phyloP scores from a whole-genome alignment of 2,797 vertebrate species.

The Tauraco hartlaubi region DNA sequence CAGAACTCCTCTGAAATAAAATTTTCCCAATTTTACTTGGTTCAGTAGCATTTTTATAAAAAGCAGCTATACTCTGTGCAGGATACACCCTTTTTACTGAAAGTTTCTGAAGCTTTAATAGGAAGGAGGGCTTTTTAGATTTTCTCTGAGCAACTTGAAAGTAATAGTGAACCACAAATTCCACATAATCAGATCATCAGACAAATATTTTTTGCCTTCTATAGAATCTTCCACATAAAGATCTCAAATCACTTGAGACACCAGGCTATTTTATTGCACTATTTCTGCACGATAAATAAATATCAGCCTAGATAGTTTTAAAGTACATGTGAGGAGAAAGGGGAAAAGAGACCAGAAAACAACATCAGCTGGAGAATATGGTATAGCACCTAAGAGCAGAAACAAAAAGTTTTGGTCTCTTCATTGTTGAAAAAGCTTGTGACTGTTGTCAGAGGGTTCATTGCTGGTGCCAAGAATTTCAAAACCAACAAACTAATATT shows the following conservation, averaged over 20 bases:
- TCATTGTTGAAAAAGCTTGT: background rate
- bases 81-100: background rate
- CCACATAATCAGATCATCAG: background rate
- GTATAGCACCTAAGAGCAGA: background rate
- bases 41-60: background rate
- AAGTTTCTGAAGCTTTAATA: background rate
- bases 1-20: background rate
- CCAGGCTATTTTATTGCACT: background rate
- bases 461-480: background rate
- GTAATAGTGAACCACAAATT: background rate
- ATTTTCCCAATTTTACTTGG: background rate
- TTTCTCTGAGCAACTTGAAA: background rate
- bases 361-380: background rate
- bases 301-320: background rate
- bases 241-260: background rate
- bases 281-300: background rate
- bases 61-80: background rate
- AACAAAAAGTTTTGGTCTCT: background rate
- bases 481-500: background rate
- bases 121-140: background rate
- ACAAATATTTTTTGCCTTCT: background rate
- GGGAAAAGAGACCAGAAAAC: background rate
- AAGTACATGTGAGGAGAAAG: background rate
- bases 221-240: background rate
- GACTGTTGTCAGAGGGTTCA: background rate